Percentiles rank a stretch among this genome's conserved stretches.
These are phyloP conservation scores for Ornithoptera priamus DNA, from an alignment of 2,888 invertebrate species.

Conservation along the genomic window DNA sequence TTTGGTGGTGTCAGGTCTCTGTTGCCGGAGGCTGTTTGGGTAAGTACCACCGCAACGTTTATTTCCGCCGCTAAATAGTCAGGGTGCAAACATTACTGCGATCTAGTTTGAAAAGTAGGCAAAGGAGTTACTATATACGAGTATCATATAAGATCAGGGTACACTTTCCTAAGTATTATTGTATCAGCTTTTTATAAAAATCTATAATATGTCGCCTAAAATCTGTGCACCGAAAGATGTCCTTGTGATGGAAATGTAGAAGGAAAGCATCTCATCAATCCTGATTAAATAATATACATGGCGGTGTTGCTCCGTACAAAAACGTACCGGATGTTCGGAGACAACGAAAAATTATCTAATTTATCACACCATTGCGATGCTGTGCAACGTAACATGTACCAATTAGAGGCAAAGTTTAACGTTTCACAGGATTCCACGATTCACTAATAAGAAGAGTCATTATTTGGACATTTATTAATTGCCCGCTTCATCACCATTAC, in stretches of 20 bases:
- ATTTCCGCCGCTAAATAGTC: too few relatives aligned
- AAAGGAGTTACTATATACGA: too few relatives aligned
- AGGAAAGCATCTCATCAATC: not conserved
- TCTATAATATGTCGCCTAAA: not conserved
- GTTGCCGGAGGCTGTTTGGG: too few relatives aligned
- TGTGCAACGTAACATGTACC: constrained; percentile 1
- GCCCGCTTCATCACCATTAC: constrained; percentile 2
- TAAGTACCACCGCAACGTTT: too few relatives aligned
- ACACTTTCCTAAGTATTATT: too few relatives aligned
- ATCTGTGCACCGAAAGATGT: not conserved
- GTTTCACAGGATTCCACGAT: constrained; percentile 13
- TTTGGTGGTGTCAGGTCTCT: too few relatives aligned
- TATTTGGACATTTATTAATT: constrained; percentile 17
- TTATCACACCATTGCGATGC: constrained; percentile 10
- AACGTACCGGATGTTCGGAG: constrained; percentile 10
- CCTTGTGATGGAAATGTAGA: not conserved
- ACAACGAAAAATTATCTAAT: constrained; percentile 23
- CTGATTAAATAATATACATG: not conserved
- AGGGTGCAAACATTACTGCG: too few relatives aligned
- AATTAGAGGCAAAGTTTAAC: constrained; percentile 13
- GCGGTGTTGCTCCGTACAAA: not conserved
- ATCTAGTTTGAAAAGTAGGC: too few relatives aligned
- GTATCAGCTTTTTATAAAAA: too few relatives aligned
- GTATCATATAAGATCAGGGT: too few relatives aligned
- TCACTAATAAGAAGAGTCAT: constrained; percentile 11